Evolutionary conservation across 1,140 invertebrate species (phyloP).

Genomic region (Drosophila suzukii): DNA sequence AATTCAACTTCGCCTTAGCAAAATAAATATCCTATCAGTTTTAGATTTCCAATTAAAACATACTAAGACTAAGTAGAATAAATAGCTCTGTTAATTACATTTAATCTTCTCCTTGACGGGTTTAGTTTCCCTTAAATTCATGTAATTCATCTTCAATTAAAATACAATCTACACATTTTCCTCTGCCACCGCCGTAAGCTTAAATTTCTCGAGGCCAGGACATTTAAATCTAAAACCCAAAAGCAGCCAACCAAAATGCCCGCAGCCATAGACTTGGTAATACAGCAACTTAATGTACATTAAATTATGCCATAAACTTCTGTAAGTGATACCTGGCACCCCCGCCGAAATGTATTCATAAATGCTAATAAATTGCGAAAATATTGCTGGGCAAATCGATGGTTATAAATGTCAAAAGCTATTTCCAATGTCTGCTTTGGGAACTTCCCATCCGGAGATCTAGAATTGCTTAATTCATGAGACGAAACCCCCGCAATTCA

Average conservation of each 20-base stretch:
- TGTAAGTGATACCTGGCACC: slow-evolving; percentile 3
- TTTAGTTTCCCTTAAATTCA: not conserved
- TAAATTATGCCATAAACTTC: slow-evolving; percentile 3
- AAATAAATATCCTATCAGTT: no score
- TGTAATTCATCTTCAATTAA: not conserved
- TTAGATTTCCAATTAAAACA: no score
- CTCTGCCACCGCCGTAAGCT: not conserved
- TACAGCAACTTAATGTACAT: not conserved
- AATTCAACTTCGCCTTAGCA: no score
- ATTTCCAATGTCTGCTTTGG: slow-evolving; percentile 3
- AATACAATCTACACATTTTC: not conserved
- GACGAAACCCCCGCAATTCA: slow-evolving; percentile 3
- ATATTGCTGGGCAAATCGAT: slow-evolving; percentile 11
- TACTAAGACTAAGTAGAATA: not conserved
- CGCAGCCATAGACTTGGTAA: not conserved
- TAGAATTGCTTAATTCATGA: slow-evolving; percentile 6
- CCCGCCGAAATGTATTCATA: slow-evolving; percentile 12
- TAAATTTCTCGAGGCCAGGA: not conserved
- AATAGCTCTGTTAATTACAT: not conserved
- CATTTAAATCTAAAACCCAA: slow-evolving; percentile 1
- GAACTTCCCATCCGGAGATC: not conserved
- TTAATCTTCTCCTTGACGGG: not conserved
- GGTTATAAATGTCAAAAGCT: slow-evolving; percentile 17
- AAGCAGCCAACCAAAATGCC: slow-evolving; percentile 1
- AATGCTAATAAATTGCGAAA: slow-evolving; percentile 27